Evolutionary conservation across 2,113 vertebrate genomes (phyloP).

Genomic region (Notothenia coriiceps): DNA sequence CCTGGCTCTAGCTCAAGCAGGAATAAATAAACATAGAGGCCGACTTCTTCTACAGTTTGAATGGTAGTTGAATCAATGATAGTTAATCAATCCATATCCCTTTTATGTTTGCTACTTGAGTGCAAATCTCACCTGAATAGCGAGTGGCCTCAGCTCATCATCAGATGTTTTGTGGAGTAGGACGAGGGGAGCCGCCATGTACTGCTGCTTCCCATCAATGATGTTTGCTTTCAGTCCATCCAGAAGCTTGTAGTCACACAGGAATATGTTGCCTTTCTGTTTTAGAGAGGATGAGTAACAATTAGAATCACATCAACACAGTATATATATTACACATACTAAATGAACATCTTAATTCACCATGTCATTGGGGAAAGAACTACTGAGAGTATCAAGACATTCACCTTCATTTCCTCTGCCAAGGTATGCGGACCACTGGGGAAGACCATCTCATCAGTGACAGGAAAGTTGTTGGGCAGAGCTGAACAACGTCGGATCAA

Average conservation of each 20-base stretch:
- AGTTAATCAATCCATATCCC: no score
- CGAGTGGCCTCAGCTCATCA: constrained; percentile 81
- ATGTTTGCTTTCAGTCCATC: constrained; percentile 72
- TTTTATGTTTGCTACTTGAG: not conserved
- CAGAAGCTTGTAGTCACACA: constrained; percentile 84
- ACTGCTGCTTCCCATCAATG: constrained; percentile 79
- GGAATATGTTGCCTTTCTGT: constrained; percentile 86
- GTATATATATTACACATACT: not conserved
- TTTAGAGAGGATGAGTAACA: not conserved
- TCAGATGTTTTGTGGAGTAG: constrained; percentile 76
- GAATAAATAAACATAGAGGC: no score
- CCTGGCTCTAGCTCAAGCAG: no score
- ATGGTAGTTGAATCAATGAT: no score
- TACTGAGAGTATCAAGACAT: not conserved
- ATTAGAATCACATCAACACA: not conserved
- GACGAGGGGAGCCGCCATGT: constrained; percentile 82
- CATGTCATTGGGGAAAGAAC: not conserved
- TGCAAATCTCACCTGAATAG: constrained; percentile 83
- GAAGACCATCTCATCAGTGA: constrained; percentile 88
- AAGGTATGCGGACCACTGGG: constrained; percentile 78
- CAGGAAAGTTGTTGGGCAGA: constrained; percentile 88
- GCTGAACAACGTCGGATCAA: constrained; percentile 84
- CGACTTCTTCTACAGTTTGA: no score
- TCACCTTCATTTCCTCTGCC: constrained; percentile 88
- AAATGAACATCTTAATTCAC: not conserved